These are phyloP conservation scores for Argynnis bischoffii DNA, from an alignment of 2,888 invertebrate species.

Conservation along the genomic window DNA sequence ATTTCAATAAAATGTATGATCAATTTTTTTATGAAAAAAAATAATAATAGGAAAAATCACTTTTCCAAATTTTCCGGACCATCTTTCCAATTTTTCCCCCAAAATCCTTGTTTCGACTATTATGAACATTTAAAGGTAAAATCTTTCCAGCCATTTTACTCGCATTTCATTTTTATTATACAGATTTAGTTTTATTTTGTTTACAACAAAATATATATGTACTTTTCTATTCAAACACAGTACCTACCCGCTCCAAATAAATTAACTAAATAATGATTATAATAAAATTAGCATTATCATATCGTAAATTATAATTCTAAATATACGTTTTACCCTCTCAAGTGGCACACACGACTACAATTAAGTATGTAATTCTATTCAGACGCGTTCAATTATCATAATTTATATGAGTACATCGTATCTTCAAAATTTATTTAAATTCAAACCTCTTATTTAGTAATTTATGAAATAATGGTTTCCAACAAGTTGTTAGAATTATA, in stretches of 20 bases:
- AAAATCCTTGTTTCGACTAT: too few relatives aligned
- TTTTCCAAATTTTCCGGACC: too few relatives aligned
- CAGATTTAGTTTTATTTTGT: too few relatives aligned
- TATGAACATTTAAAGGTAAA: too few relatives aligned
- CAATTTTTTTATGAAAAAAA: too few relatives aligned
- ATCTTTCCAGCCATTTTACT: too few relatives aligned
- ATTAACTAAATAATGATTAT: neutral
- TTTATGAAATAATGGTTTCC: slow-evolving; percentile 12
- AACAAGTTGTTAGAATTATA: neutral
- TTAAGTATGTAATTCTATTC: slow-evolving; percentile 15
- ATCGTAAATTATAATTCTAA: slow-evolving; percentile 1
- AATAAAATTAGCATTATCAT: neutral
- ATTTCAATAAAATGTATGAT: too few relatives aligned
- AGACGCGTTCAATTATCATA: slow-evolving; percentile 18
- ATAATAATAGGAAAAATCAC: too few relatives aligned
- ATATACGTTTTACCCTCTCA: slow-evolving; percentile 3
- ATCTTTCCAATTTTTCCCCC: too few relatives aligned
- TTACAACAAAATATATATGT: neutral
- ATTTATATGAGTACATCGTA: slow-evolving; percentile 12
- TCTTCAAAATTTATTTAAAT: slow-evolving; percentile 11
- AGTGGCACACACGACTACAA: slow-evolving; percentile 16
- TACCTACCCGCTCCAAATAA: neutral
- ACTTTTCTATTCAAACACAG: neutral
- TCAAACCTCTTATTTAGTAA: slow-evolving; percentile 9
- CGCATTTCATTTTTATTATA: too few relatives aligned